Conservation (phyloP, 2,888 invertebrate species). For the Zygogramma bicolorata region DNA sequence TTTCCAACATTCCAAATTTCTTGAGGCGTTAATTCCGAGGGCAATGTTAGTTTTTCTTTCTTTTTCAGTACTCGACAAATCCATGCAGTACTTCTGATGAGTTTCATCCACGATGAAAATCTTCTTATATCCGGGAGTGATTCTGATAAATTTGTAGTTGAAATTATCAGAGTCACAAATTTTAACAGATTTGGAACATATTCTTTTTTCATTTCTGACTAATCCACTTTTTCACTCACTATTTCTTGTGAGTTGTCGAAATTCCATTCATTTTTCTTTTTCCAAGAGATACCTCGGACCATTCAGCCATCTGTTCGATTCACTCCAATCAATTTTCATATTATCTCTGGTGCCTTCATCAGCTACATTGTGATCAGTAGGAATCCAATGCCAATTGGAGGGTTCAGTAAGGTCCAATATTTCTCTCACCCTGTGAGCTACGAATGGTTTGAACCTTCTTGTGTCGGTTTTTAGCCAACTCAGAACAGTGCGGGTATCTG, state of each 20-base stretch:
- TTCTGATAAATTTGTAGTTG: not conserved
- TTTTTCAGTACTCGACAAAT: not conserved
- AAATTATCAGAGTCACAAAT: not conserved
- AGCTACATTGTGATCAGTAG: not conserved
- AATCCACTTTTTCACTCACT: not conserved
- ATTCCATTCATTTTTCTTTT: not conserved
- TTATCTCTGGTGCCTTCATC: not conserved
- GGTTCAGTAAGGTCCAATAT: not conserved
- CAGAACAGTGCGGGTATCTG: not conserved
- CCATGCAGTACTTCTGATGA: not conserved
- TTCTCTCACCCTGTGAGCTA: not conserved
- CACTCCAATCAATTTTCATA: not conserved
- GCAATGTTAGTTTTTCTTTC: not conserved
- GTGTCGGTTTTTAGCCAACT: not conserved
- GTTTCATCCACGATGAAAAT: not conserved
- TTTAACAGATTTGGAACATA: not conserved
- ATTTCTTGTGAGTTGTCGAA: not conserved
- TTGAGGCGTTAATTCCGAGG: not conserved
- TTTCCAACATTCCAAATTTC: not conserved
- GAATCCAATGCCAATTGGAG: not conserved
- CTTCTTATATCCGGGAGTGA: not conserved
- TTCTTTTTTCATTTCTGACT: not conserved
- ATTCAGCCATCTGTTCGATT: not conserved
- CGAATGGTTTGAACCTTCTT: not conserved
- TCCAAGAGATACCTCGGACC: not conserved